These are phyloP conservation scores for Porites lobata DNA, from an alignment of 92 coral and sea anemone species.

Conservation along the genomic window DNA sequence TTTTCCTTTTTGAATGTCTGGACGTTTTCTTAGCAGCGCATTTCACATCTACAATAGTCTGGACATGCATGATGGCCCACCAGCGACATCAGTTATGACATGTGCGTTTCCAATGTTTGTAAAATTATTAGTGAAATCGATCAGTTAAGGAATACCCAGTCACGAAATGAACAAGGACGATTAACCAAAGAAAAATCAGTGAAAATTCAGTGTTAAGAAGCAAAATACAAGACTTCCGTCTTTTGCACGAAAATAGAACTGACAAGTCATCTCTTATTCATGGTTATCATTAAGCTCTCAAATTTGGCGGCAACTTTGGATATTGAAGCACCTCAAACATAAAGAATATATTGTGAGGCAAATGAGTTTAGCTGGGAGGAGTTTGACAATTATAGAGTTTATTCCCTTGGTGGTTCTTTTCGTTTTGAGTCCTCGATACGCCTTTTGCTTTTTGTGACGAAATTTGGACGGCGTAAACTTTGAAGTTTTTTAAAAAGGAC, in stretches of 20 bases:
- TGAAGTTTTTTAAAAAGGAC: neutral
- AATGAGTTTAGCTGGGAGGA: slow-evolving; percentile 30
- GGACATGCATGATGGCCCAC: slow-evolving; percentile 27
- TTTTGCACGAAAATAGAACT: slow-evolving; percentile 29
- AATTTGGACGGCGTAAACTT: neutral
- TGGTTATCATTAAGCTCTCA: slow-evolving; percentile 41
- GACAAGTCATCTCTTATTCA: slow-evolving; percentile 52
- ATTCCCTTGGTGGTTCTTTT: neutral
- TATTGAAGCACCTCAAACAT: slow-evolving; percentile 53
- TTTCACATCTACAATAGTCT: neutral
- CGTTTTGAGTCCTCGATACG: neutral
- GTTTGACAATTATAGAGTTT: neutral
- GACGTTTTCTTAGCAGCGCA: slow-evolving; percentile 5
- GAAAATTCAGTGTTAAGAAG: slow-evolving; percentile 4
- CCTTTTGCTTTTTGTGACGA: neutral
- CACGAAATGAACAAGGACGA: slow-evolving; percentile 11
- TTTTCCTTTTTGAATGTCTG: neutral
- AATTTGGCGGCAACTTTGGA: slow-evolving; percentile 44
- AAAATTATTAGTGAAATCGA: slow-evolving; percentile 36
- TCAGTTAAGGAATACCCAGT: slow-evolving; percentile 8
- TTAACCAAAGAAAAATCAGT: slow-evolving; percentile 3
- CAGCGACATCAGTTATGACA: slow-evolving; percentile 34
- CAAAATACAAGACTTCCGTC: slow-evolving; percentile 27
- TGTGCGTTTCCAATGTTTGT: slow-evolving; percentile 46
- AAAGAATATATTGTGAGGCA: slow-evolving; percentile 35